Conservation (phyloP, 2,113 vertebrate species). For the Aegotheles bennettii region DNA sequence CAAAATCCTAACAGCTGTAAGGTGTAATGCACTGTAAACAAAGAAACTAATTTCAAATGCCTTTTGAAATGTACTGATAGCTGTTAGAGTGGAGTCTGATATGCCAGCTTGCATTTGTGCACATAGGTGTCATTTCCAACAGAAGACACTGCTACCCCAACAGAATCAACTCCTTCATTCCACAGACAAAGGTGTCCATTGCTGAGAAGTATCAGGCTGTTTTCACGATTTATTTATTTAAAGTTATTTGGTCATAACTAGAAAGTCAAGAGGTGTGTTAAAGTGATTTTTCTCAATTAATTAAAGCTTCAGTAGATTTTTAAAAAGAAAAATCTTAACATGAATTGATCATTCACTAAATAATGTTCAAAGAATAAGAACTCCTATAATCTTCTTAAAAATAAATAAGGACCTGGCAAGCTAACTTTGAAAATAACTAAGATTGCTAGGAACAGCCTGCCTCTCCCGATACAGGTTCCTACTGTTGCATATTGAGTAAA, state of each 20-base stretch:
- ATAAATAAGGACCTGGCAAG: not conserved
- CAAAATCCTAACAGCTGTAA: not conserved
- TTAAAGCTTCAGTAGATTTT: not conserved
- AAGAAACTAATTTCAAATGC: not conserved
- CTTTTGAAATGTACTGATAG: not conserved
- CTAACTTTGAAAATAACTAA: not conserved
- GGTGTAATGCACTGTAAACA: not conserved
- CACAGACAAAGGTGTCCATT: no score
- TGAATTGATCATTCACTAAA: not conserved
- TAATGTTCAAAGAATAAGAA: not conserved
- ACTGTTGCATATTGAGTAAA: not conserved
- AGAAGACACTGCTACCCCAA: not conserved
- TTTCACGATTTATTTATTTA: constrained; percentile 61
- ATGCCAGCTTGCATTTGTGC: not conserved
- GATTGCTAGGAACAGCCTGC: not conserved
- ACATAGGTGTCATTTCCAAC: not conserved
- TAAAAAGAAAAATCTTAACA: not conserved
- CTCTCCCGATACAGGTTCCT: not conserved
- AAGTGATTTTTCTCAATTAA: constrained; percentile 45
- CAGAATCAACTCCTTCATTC: not conserved
- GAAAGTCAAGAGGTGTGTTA: constrained; percentile 29
- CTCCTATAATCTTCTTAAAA: not conserved
- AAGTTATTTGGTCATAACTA: constrained; percentile 3
- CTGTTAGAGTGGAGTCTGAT: not conserved
- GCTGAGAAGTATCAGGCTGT: not conserved